Conservation (phyloP, 2,113 vertebrate genomes). For the Muntiacus reevesi region DNA sequence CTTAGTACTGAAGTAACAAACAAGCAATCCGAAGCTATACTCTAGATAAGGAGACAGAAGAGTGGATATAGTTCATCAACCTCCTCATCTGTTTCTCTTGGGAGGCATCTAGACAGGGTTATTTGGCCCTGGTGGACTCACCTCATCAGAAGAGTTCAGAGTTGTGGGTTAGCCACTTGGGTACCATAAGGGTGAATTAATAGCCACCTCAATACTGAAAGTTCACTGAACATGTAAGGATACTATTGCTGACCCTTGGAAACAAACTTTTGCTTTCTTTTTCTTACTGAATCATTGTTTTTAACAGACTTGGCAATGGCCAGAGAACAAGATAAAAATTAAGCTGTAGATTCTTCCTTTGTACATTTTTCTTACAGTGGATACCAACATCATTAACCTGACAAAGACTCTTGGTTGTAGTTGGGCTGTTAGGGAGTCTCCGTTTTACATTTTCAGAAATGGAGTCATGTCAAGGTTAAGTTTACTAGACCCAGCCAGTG, state of each 20-base stretch:
- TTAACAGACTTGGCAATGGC: not conserved
- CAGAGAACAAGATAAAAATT: not conserved
- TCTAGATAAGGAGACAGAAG: not conserved
- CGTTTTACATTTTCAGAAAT: constrained; percentile 11
- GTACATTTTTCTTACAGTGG: not conserved
- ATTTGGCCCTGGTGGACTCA: not conserved
- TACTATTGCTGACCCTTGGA: not conserved
- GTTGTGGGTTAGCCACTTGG: not conserved
- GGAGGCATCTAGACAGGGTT: not conserved
- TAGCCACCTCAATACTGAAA: not conserved
- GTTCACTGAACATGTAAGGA: not conserved
- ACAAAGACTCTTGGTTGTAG: not conserved
- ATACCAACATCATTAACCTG: not conserved
- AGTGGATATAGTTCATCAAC: not conserved
- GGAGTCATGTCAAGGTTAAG: not conserved
- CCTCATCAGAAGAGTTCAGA: not conserved
- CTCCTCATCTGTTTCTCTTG: not conserved
- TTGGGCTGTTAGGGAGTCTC: not conserved
- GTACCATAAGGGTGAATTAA: not conserved
- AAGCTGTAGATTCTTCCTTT: not conserved
- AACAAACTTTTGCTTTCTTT: not conserved
- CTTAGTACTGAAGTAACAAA: not conserved
- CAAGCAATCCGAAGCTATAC: not conserved
- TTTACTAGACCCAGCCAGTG: not conserved
- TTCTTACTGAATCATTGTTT: not conserved